These are phyloP conservation scores for Acrocephalus scirpaceus DNA, from an alignment of 2,797 vertebrate species.

Conservation along the genomic window DNA sequence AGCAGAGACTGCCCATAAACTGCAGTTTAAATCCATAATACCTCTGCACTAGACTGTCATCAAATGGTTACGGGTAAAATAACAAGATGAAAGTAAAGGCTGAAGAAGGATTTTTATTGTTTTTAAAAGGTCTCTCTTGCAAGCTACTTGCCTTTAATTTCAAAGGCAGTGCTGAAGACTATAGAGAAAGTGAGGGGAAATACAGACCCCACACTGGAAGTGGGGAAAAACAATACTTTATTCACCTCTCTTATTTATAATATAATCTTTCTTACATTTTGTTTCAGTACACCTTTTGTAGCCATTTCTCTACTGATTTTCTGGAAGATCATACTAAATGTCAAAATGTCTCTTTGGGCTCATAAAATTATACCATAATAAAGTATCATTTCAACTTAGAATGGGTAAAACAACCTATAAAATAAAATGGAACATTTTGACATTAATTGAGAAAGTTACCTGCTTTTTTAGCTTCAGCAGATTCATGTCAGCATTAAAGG, in stretches of 20 bases:
- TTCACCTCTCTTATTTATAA: constrained; percentile 74
- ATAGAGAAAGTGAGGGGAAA: constrained; percentile 8
- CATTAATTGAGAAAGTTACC: constrained; percentile 79
- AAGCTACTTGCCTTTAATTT: constrained; percentile 52
- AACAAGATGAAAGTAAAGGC: constrained; percentile 44
- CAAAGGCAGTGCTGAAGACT: constrained; percentile 10
- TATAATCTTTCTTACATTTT: constrained; percentile 71
- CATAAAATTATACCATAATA: constrained; percentile 75
- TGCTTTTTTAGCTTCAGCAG: constrained; percentile 69
- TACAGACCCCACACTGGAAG: constrained; percentile 20
- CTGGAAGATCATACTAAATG: constrained; percentile 78
- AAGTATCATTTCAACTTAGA: constrained; percentile 77
- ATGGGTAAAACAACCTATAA: constrained; percentile 76
- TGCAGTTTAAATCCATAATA: constrained; percentile 53
- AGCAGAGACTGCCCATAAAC: constrained; percentile 37
- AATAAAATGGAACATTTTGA: constrained; percentile 77
- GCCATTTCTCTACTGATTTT: constrained; percentile 75
- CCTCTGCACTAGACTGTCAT: constrained; percentile 28
- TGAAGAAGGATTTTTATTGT: constrained; percentile 56
- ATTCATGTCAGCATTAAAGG: constrained; percentile 72
- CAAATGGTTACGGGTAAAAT: constrained; percentile 63
- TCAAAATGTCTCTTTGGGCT: constrained; percentile 79
- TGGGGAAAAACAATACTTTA: constrained; percentile 71
- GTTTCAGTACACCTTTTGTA: constrained; percentile 71
- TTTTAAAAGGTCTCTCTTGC: constrained; percentile 57